phyloP scores from a whole-genome alignment of 1,140 invertebrate genomes.

The Heliconius melpomene region DNA sequence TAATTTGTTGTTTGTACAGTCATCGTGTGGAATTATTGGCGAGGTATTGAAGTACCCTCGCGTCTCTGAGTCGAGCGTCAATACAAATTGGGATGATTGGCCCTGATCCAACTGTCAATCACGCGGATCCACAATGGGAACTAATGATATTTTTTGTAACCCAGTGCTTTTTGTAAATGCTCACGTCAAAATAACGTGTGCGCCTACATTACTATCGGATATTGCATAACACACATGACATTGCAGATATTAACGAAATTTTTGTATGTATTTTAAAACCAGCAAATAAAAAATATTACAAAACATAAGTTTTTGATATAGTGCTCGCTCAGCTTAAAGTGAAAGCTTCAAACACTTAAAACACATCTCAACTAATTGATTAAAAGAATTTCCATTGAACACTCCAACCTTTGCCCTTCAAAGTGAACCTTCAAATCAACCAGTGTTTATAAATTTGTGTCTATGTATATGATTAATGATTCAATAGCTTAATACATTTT shows the following conservation, averaged over 20 bases:
- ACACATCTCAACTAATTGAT: constrained; percentile 18
- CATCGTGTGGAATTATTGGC: constrained; percentile 54
- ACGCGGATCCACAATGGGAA: constrained; percentile 60
- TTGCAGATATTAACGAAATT: not conserved
- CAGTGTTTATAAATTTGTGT: constrained; percentile 48
- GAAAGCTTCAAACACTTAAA: constrained; percentile 3
- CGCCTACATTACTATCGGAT: constrained; percentile 30
- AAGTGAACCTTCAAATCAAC: constrained; percentile 45
- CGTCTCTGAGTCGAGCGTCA: constrained; percentile 45
- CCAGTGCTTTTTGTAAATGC: constrained; percentile 37
- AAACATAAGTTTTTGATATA: not conserved
- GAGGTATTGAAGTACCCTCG: constrained; percentile 51
- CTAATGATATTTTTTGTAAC: constrained; percentile 64
- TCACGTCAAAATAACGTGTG: constrained; percentile 39
- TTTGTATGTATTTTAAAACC: not conserved
- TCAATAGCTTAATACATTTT: constrained; percentile 44
- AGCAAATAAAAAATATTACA: not conserved
- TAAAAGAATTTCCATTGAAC: constrained; percentile 11
- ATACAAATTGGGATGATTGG: constrained; percentile 69
- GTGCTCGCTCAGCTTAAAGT: not conserved
- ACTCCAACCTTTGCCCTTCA: constrained; percentile 36
- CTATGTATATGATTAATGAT: constrained; percentile 49
- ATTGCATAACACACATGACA: constrained; percentile 17
- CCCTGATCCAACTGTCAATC: constrained; percentile 67
- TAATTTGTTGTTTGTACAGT: constrained; percentile 51